phyloP scores from a whole-genome alignment of 2,797 vertebrate genomes.

The Sarcophilus harrisii region DNA sequence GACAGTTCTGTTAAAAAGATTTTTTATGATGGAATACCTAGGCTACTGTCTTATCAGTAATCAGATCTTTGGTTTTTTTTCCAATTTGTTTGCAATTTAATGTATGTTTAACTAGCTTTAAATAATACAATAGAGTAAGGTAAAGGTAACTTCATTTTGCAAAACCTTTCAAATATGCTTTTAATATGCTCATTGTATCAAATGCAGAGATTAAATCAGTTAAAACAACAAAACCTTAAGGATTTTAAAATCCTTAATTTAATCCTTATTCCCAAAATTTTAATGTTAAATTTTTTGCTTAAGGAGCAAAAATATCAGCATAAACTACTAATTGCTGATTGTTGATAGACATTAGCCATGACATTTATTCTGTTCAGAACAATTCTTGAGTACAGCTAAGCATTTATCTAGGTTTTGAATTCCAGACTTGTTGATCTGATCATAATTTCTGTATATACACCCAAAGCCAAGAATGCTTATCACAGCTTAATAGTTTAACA shows the following conservation, averaged over 20 bases:
- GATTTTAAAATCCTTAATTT: too few species aligned
- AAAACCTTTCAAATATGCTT: neutral
- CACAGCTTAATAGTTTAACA: neutral
- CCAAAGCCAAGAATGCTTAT: neutral
- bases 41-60: neutral
- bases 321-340: neutral
- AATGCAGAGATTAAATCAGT: neutral
- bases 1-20: neutral
- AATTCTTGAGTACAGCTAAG: neutral
- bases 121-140: neutral
- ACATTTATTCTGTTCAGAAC: neutral
- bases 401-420: neutral
- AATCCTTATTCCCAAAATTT: too few species aligned
- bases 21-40: neutral
- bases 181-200: neutral
- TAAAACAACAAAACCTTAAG: neutral
- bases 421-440: neutral
- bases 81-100: conserved; percentile 25
- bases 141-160: neutral
- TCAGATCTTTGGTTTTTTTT: neutral
- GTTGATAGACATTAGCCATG: neutral
- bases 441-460: neutral
- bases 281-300: too few species aligned
- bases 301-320: neutral
- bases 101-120: neutral